A percentile compares a stretch with the other conserved stretches of the same genome.
Conservation (phyloP, 1,140 invertebrate species). For the Hyles euphorbiae region DNA sequence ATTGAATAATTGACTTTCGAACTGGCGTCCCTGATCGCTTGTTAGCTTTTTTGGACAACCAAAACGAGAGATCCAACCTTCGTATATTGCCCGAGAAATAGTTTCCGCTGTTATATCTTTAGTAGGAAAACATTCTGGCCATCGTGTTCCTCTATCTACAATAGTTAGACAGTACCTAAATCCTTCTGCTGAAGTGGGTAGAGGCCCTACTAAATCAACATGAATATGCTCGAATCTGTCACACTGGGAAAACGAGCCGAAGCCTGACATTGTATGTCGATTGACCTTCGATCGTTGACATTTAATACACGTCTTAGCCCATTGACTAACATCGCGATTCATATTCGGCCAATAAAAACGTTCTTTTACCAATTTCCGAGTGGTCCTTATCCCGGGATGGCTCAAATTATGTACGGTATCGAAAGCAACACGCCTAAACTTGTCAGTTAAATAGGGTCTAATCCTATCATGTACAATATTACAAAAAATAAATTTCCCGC, state of each 20-base stretch:
- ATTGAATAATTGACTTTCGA: too few species aligned
- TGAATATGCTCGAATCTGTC: conserved; percentile 7
- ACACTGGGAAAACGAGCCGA: not conserved
- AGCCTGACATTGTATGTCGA: conserved; percentile 1
- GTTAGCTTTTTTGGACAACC: not conserved
- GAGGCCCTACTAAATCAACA: conserved; percentile 3
- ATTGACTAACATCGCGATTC: not conserved
- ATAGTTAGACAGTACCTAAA: conserved; percentile 1
- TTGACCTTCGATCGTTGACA: conserved; percentile 3
- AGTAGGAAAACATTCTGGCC: not conserved
- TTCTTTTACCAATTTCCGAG: not conserved
- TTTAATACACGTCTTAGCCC: conserved; percentile 1
- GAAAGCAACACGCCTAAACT: not conserved
- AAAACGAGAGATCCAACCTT: not conserved
- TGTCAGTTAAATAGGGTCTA: conserved; percentile 6
- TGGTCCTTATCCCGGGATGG: conserved; percentile 7
- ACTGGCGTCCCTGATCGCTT: too few species aligned
- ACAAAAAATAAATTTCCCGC: not conserved
- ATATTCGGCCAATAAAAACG: conserved; percentile 5
- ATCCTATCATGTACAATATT: conserved; percentile 2
- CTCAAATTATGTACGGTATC: conserved; percentile 1
- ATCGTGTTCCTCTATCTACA: not conserved
- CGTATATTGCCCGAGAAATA: not conserved
- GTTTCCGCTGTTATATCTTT: not conserved
- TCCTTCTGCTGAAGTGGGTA: not conserved